Percentiles rank a stretch among this genome's conserved stretches.
Evolutionary conservation across 2,888 invertebrate species (phyloP).

Genomic region (Podabrus alpinus): DNA sequence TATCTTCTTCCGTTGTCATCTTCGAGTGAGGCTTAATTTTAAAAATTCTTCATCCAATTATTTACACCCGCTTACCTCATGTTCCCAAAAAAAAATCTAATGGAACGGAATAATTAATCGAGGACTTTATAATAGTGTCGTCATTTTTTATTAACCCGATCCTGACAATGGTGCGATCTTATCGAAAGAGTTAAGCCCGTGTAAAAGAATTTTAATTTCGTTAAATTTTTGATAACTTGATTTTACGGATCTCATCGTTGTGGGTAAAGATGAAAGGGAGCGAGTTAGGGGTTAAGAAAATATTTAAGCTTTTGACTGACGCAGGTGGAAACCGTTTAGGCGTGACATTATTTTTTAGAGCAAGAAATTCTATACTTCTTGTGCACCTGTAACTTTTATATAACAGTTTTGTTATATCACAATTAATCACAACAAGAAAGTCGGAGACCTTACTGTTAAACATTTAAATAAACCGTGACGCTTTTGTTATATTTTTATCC

Average conservation of each 20-base stretch:
- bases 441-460: neutral
- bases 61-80: neutral
- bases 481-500: neutral
- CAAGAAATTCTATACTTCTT: slow-evolving; percentile 16
- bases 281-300: slow-evolving; percentile 2
- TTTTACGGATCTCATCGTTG: neutral
- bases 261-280: neutral
- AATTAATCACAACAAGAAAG: slow-evolving; percentile 8
- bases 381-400: slow-evolving; percentile 11
- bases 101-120: neutral
- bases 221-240: neutral
- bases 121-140: neutral
- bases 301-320: slow-evolving; percentile 16
- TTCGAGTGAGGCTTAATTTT: too few species aligned
- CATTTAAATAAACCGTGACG: neutral
- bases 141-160: neutral
- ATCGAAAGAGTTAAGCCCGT: neutral
- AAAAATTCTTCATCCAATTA: neutral
- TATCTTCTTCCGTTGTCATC: neutral
- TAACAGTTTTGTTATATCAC: slow-evolving; percentile 8
- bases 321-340: slow-evolving; percentile 29
- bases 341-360: slow-evolving; percentile 22
- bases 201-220: neutral
- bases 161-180: neutral
- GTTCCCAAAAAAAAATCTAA: neutral